Base-by-base conservation (phyloP, 92 coral and sea anemone species). In the Palythoa caribaeorum region DNA sequence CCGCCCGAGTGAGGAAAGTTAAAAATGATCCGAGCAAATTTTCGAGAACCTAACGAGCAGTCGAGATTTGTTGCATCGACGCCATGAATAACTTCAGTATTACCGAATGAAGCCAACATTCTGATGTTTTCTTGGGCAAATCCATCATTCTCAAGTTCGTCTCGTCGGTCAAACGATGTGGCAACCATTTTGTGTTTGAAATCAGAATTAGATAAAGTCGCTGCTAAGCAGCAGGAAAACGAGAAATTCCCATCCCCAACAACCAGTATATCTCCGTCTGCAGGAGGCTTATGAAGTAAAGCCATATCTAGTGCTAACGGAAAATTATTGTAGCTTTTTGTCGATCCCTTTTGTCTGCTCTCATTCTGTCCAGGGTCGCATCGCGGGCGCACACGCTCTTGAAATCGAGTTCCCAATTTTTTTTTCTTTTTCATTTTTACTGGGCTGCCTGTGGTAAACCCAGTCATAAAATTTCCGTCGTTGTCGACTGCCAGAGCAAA, bases 241-340 rank as follows among this genome's bases (percentile, higher is more conserved):
- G 99, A 97, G 78, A 95, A 97, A 70, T 97, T 97, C 20, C 98
- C 99, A 91, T 95, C 99, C 71, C 99, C 99, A 7, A 95, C 97
- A n/a, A 97, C 91, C 39, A 95, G 90, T 36, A 95, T 94, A 79
- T 91, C 88, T 35, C 93, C 89, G 21, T 93, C 87, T 84, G 90
- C 90, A 57, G 91, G 88, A 15, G 90, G 81, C 51, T 91, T 88
- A 17, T 74, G 60, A n/a, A 92, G 93, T 12, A 97, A 87, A 21
- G 95, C 96, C 93, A 95, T 95, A 16, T 47, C 1, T 71, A 17
- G 50, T 8, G 7, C 50, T 44, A 44, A 0, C 6, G 7, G 50
- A 44, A 44, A 2, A 44, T 8, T 2, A 44, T 1, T 8, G 5
- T 1, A 2, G 50, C 50, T 44, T 8, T 44, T 44, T 44, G 50